These are phyloP conservation scores for Puntigrus tetrazona DNA, from an alignment of 2,113 vertebrate species.

Conservation along the genomic window DNA sequence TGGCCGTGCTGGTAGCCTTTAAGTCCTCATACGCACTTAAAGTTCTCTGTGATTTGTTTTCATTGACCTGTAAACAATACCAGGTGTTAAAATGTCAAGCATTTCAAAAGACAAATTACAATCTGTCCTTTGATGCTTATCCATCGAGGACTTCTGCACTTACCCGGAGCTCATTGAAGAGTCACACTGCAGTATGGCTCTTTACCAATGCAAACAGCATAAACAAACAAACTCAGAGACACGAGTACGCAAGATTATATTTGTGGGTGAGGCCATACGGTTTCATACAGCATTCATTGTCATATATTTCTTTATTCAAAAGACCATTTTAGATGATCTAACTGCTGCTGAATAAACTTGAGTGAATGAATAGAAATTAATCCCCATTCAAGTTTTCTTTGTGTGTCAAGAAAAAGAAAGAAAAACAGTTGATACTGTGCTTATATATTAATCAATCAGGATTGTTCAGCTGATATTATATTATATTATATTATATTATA, in stretches of 20 bases:
- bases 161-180: slow-evolving; percentile 22
- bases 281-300: slow-evolving; percentile 33
- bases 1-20: background rate
- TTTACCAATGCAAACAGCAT: slow-evolving; percentile 37
- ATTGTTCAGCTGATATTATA: background rate
- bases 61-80: slow-evolving; percentile 44
- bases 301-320: slow-evolving; percentile 26
- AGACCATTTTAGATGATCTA: slow-evolving; percentile 28
- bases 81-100: slow-evolving; percentile 27
- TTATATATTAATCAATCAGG: background rate
- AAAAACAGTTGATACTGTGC: background rate
- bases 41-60: slow-evolving; percentile 30
- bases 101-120: slow-evolving; percentile 40
- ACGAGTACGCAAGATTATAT: slow-evolving; percentile 14
- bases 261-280: background rate
- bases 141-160: slow-evolving; percentile 28
- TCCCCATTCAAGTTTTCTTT: slow-evolving; percentile 34
- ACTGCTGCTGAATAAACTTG: slow-evolving; percentile 39
- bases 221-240: slow-evolving; percentile 16
- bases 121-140: slow-evolving; percentile 41
- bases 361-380: slow-evolving; percentile 39
- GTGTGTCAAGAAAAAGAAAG: background rate
- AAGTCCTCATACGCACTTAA: slow-evolving; percentile 9
- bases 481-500: background rate
- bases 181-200: slow-evolving; percentile 15